phyloP scores from a whole-genome alignment of 2,797 vertebrate genomes.

The Cetoscarus ocellatus region DNA sequence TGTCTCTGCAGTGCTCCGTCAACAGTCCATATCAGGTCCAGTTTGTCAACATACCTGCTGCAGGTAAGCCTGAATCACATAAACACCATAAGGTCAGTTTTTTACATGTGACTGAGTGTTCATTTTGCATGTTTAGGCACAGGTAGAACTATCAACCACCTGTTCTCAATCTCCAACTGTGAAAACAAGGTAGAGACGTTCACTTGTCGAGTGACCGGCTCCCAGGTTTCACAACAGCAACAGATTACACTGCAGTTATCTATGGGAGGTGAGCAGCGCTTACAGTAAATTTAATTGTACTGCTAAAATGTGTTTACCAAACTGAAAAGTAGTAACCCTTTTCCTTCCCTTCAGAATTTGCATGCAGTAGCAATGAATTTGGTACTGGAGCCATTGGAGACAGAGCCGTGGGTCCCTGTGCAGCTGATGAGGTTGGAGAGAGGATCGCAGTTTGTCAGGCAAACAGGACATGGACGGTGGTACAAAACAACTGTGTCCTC shows the following conservation, averaged over 20 bases:
- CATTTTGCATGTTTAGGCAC: not conserved
- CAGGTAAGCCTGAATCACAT: conserved; percentile 35
- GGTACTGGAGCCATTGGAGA: not conserved
- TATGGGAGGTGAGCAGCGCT: not conserved
- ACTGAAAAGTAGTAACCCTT: not conserved
- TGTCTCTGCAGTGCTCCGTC: conserved; percentile 35
- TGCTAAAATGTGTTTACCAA: not conserved
- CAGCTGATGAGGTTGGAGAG: rapidly evolving
- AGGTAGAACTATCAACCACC: rapidly evolving
- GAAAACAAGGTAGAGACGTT: rapidly evolving
- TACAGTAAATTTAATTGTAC: not conserved
- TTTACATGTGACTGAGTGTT: not conserved
- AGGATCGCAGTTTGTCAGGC: conserved; percentile 21
- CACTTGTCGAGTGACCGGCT: conserved; percentile 32
- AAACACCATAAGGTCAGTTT: not conserved
- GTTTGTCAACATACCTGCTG: not conserved
- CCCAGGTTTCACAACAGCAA: rapidly evolving
- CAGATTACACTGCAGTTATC: conserved; percentile 5
- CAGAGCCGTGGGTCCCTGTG: rapidly evolving
- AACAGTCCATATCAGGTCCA: conserved; percentile 9
- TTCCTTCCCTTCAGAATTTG: not conserved
- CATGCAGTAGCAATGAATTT: rapidly evolving
- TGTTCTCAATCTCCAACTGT: not conserved
- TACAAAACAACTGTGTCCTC: too few species aligned
- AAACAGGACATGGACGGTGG: not conserved